Evolutionary conservation across 2,888 invertebrate genomes (phyloP).

Genomic region (Archaeoteleia sp.): DNA sequence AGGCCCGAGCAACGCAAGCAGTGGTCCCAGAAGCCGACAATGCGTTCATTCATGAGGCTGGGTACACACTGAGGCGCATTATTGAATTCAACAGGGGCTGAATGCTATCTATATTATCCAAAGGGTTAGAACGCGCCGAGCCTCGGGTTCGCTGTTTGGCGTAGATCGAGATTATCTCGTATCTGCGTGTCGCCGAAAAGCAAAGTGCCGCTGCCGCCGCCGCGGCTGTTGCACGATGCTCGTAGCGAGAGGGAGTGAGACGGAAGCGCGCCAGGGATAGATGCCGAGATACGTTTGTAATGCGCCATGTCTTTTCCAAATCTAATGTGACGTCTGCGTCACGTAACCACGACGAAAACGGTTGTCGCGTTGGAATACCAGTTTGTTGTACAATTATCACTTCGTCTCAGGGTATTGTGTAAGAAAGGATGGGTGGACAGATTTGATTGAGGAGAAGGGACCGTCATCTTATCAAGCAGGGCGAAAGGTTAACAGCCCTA

Average conservation of each 20-base stretch:
- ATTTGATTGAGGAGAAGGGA: too few species aligned
- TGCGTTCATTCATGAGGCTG: constrained; percentile 64
- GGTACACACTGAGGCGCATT: constrained; percentile 63
- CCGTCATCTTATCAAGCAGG: too few species aligned
- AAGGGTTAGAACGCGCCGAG: constrained; percentile 61
- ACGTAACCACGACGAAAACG: constrained; percentile 60
- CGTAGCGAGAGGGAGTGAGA: constrained; percentile 13
- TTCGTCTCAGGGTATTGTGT: too few species aligned
- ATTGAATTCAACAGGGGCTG: constrained; percentile 69
- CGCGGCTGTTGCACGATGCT: too few species aligned
- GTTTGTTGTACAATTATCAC: constrained; percentile 47
- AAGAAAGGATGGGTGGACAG: too few species aligned
- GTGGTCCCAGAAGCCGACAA: constrained; percentile 59
- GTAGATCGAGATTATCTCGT: constrained; percentile 73
- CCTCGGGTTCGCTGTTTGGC: constrained; percentile 67
- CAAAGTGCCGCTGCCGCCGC: constrained; percentile 63
- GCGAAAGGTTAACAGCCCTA: too few species aligned
- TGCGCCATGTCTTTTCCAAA: constrained; percentile 67
- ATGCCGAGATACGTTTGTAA: constrained; percentile 65
- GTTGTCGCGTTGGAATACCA: constrained; percentile 25
- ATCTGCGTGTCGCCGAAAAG: constrained; percentile 71
- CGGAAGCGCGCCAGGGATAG: constrained; percentile 57
- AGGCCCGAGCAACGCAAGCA: constrained; percentile 4
- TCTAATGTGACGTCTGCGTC: constrained; percentile 74
- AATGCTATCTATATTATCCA: constrained; percentile 74